phyloP scores from a whole-genome alignment of 1,140 invertebrate species.

The Caenorhabditis latens region DNA sequence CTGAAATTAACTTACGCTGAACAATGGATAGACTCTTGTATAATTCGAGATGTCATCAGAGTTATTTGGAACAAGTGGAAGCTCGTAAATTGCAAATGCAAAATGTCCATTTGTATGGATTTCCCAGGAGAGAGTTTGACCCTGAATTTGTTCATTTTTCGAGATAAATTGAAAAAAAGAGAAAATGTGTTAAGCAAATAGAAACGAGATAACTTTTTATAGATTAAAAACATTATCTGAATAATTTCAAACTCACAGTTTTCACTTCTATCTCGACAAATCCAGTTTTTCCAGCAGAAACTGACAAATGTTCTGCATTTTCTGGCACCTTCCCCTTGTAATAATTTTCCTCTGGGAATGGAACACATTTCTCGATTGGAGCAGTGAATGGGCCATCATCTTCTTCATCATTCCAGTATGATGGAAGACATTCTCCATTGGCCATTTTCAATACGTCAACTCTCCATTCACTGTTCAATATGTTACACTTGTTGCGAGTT shows the following conservation, averaged over 20 bases:
- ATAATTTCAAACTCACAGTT: conserved; percentile 55
- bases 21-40: conserved; percentile 71
- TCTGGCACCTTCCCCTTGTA: conserved; percentile 62
- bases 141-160: conserved; percentile 57
- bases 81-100: conserved; percentile 73
- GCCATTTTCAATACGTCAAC: conserved; percentile 74
- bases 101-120: conserved; percentile 76
- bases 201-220: no score
- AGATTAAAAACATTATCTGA: neutral
- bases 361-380: conserved; percentile 68
- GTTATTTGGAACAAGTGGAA: conserved; percentile 58
- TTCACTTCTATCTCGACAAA: conserved; percentile 66
- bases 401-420: conserved; percentile 74
- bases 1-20: conserved; percentile 70
- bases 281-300: conserved; percentile 71
- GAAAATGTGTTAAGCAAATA: no score
- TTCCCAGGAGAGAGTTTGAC: conserved; percentile 71
- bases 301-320: conserved; percentile 61
- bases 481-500: conserved; percentile 76
- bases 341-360: conserved; percentile 68
- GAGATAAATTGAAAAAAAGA: neutral
- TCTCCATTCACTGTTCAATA: conserved; percentile 72
- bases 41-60: conserved; percentile 61
- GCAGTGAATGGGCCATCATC: conserved; percentile 69
- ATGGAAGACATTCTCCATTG: conserved; percentile 68